Percentiles rank a stretch among this genome's conserved stretches.
These are phyloP conservation scores for Parnassius orleans DNA, from an alignment of 2,888 invertebrate genomes.

Conservation along the genomic window DNA sequence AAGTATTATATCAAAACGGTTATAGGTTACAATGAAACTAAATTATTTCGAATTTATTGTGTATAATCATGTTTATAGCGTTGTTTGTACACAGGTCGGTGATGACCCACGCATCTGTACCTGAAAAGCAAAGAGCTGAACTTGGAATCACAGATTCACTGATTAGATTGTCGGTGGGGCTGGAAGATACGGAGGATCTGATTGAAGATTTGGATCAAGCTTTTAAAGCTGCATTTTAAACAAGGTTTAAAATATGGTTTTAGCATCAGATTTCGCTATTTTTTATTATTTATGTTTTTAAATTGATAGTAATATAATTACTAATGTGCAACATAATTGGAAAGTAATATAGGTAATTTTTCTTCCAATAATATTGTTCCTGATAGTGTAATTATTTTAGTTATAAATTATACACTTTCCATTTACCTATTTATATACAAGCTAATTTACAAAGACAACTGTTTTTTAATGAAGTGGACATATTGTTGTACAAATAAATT, in stretches of 20 bases:
- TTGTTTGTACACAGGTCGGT: conserved; percentile 80
- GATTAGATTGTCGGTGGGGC: conserved; percentile 93
- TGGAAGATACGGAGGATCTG: conserved; percentile 93
- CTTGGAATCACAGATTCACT: conserved; percentile 92
- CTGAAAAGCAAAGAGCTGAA: conserved; percentile 84
- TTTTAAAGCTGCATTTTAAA: conserved; percentile 77
- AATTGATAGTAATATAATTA: conserved; percentile 22
- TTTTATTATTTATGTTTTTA: conserved; percentile 7
- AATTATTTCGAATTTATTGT: no score
- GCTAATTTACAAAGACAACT: background rate
- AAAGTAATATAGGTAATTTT: conserved; percentile 11
- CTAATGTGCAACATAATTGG: conserved; percentile 2
- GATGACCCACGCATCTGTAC: conserved; percentile 98
- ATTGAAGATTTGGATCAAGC: conserved; percentile 92
- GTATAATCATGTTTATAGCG: no score
- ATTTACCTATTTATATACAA: background rate
- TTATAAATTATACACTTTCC: conserved; percentile 11
- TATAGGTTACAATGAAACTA: no score
- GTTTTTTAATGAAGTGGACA: background rate
- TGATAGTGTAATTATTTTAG: conserved; percentile 6
- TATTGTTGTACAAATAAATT: conserved; percentile 1
- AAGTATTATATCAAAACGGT: no score
- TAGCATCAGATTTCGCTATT: conserved; percentile 4
- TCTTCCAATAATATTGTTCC: conserved; percentile 5
- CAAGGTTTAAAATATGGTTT: conserved; percentile 14